These are phyloP conservation scores for Pasiphila rectangulata DNA, from an alignment of 2,888 invertebrate genomes.

Conservation along the genomic window DNA sequence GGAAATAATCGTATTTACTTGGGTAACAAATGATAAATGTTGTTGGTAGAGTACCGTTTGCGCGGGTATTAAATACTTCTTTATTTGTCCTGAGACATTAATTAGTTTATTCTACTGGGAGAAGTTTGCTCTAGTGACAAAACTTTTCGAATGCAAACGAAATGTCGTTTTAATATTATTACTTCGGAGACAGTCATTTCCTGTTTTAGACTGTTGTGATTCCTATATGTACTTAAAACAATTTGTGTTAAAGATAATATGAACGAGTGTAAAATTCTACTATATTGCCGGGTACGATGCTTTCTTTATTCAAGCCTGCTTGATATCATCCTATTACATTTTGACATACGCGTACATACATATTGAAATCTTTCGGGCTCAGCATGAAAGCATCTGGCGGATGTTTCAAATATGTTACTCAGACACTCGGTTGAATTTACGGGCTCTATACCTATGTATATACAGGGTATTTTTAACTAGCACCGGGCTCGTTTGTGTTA, in stretches of 20 bases:
- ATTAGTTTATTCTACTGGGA: slow-evolving; percentile 42
- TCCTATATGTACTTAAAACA: no score
- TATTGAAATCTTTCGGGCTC: slow-evolving; percentile 33
- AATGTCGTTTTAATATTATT: slow-evolving; percentile 5
- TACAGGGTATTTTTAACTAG: slow-evolving; percentile 49
- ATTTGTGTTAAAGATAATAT: no score
- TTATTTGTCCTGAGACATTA: slow-evolving; percentile 44
- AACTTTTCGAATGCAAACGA: slow-evolving; percentile 11
- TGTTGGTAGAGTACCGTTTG: slow-evolving; percentile 41
- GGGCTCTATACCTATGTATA: slow-evolving; percentile 26
- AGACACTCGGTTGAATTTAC: slow-evolving; percentile 43
- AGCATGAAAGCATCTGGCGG: slow-evolving; percentile 36
- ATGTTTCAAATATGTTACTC: slow-evolving; percentile 43
- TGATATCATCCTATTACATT: slow-evolving; percentile 22
- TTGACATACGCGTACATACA: slow-evolving; percentile 27
- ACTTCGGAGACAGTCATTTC: background rate
- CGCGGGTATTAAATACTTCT: slow-evolving; percentile 49
- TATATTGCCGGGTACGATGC: no score
- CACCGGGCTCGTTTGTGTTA: slow-evolving; percentile 49
- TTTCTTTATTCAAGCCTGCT: no score
- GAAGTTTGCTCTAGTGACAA: slow-evolving; percentile 26
- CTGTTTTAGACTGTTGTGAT: background rate
- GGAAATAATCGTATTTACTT: slow-evolving; percentile 40
- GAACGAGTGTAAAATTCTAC: no score
- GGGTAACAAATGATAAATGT: slow-evolving; percentile 45